These are phyloP conservation scores for Rhynchotus rufescens DNA, from an alignment of 2,797 vertebrate genomes.

Conservation along the genomic window DNA sequence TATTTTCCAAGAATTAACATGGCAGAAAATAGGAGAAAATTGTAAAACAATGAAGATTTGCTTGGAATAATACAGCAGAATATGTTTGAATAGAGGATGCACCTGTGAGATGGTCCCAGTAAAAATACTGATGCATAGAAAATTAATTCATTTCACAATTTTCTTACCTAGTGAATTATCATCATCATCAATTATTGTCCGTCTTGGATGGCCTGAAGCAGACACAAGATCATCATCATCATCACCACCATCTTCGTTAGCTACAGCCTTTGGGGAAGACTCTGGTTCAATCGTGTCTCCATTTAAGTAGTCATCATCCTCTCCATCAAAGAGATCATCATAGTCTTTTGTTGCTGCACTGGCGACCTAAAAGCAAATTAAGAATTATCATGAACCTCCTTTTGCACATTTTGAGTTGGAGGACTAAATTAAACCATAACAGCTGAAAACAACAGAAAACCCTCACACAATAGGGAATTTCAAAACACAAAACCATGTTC, in stretches of 20 bases:
- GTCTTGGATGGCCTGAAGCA: conserved; percentile 79
- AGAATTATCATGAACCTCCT: not conserved
- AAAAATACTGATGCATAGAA: not conserved
- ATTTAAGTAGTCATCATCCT: conserved; percentile 82
- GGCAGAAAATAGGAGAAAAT: not conserved
- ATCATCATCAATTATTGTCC: conserved; percentile 86
- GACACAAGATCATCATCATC: conserved; percentile 84
- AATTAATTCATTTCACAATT: no score
- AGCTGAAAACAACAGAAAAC: not conserved
- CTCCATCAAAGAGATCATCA: conserved; percentile 90
- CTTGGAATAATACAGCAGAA: not conserved
- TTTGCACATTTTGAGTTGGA: not conserved
- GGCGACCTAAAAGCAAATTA: conserved; percentile 61
- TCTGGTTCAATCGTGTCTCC: conserved; percentile 80
- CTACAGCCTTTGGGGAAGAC: conserved; percentile 79
- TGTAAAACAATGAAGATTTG: not conserved
- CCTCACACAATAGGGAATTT: not conserved
- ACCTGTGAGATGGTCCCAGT: not conserved
- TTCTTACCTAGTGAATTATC: conserved; percentile 90
- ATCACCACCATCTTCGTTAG: conserved; percentile 78
- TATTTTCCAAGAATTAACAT: not conserved
- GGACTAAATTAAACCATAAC: not conserved
- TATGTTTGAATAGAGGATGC: not conserved
- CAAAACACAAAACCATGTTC: not conserved
- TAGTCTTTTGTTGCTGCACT: conserved; percentile 78